Evolutionary conservation across 2,113 vertebrate species (phyloP), one percentile per base, ranked within the genome.

Genomic region (Chaetodon trifascialis): DNA sequence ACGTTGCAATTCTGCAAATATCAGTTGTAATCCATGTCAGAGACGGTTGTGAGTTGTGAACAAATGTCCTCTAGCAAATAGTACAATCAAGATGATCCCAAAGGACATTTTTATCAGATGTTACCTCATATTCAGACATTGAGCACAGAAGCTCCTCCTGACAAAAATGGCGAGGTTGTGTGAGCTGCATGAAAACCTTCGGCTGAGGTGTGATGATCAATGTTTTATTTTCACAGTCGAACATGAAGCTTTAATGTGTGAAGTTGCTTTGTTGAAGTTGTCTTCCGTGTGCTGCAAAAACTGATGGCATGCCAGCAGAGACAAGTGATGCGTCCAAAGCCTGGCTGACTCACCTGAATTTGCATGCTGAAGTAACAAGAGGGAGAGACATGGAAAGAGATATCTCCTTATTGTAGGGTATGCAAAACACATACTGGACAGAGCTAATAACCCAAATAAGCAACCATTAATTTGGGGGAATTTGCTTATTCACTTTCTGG

Each of bases 321-420:
- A 66, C 52, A n/a, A 47, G 68, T 23, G 12, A 59, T 19, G 4
- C 17, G 21, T 47, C 25, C 7, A 0, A 4, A 3, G 0, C 1
- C 49, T 58, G 58, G 47, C 4, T 25, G 46, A 54, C 47, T 73
- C 34, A 51, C 7, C 34, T 38, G 14, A 11, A 77, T 78, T 76
- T 76, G 67, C 72, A 80, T 69, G 25, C 67, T 82, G 36, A 56
- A 56, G 34, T 65, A 58, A 46, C 10, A 36, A 72, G 49, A 63
- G 64, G 23, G 68, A 70, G 64, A 71, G 15, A 63, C 30, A 65
- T 2, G 15, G 11, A 36, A 65, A 64, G 21, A 49, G 30, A 63
- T 38, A 54, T 60, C 5, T 71, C 4, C 54, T 69, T 68, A 30
- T 46, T 63, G 42, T 23, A 72, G 49, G 25, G 21, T 21, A 58